A percentile compares a stretch with the other conserved stretches of the same genome.
phyloP scores from a whole-genome alignment of 1,140 invertebrate species.

The Cydia fagiglandana region DNA sequence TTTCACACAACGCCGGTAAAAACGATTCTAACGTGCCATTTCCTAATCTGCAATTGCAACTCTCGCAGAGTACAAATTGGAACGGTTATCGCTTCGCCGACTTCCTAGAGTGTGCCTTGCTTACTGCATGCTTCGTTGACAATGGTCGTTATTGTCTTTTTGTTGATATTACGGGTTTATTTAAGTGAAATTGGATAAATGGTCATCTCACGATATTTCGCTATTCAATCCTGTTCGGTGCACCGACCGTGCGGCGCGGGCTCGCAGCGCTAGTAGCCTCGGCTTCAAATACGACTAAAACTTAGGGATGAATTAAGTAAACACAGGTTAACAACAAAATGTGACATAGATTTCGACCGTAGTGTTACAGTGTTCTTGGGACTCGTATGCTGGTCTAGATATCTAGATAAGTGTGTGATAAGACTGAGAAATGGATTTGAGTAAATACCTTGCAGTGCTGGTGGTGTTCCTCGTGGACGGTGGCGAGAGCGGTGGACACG shows the following conservation, averaged over 20 bases:
- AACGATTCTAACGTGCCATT: slow-evolving; percentile 38
- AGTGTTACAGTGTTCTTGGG: slow-evolving; percentile 38
- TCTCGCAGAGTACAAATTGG: slow-evolving; percentile 46
- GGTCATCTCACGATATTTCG: slow-evolving; percentile 67
- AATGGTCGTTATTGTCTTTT: slow-evolving; percentile 64
- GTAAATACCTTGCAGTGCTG: slow-evolving; percentile 58
- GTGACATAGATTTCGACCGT: slow-evolving; percentile 50
- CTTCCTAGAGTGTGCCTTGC: slow-evolving; percentile 38
- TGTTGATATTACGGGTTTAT: slow-evolving; percentile 75
- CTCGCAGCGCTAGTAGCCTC: slow-evolving; percentile 43
- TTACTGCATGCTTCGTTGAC: slow-evolving; percentile 47
- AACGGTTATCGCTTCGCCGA: slow-evolving; percentile 40
- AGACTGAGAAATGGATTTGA: slow-evolving; percentile 55
- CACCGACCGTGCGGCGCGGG: slow-evolving; percentile 44
- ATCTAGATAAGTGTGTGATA: slow-evolving; percentile 33
- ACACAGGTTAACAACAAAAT: slow-evolving; percentile 58
- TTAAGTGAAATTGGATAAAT: slow-evolving; percentile 78
- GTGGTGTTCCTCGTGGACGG: slow-evolving; percentile 55
- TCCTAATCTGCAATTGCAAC: slow-evolving; percentile 35
- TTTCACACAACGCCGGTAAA: slow-evolving; percentile 54
- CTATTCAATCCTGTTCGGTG: slow-evolving; percentile 59
- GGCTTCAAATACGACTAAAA: slow-evolving; percentile 53
- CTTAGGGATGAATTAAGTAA: slow-evolving; percentile 51
- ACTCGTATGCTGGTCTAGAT: slow-evolving; percentile 32
- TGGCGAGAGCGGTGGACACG: slow-evolving; percentile 65